phyloP scores from a whole-genome alignment of 2,888 invertebrate genomes.

The Eilema caniola region DNA sequence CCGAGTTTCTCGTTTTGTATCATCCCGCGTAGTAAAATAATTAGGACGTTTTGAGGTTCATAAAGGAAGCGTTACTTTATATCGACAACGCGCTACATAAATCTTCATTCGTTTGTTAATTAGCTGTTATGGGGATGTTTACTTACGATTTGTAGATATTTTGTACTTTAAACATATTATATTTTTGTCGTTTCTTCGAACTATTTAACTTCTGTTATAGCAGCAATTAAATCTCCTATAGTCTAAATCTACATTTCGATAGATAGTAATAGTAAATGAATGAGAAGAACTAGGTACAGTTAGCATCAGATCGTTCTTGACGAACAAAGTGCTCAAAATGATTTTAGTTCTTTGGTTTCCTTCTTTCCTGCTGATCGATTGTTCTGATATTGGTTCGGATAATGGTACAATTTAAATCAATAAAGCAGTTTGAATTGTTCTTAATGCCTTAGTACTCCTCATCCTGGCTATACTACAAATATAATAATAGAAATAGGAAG shows the following conservation, averaged over 20 bases:
- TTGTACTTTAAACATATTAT: conserved; percentile 38
- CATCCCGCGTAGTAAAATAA: conserved; percentile 82
- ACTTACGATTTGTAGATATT: conserved; percentile 56
- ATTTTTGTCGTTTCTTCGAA: conserved; percentile 15
- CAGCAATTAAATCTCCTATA: not conserved
- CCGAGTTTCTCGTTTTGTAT: conserved; percentile 80
- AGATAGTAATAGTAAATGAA: not conserved
- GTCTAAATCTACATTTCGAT: not conserved
- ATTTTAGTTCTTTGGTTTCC: too few species aligned
- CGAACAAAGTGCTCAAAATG: too few species aligned
- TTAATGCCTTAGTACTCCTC: too few species aligned
- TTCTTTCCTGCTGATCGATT: too few species aligned
- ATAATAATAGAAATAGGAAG: not conserved
- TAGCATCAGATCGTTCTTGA: too few species aligned
- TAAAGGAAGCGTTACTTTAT: conserved; percentile 86
- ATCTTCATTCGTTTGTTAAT: conserved; percentile 84
- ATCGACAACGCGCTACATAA: conserved; percentile 86
- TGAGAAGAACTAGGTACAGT: not conserved
- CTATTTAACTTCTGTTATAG: not conserved
- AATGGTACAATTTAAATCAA: too few species aligned
- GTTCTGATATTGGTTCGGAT: too few species aligned
- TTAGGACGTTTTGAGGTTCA: conserved; percentile 87
- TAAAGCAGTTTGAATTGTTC: too few species aligned
- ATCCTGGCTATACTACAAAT: not conserved
- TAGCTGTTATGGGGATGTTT: conserved; percentile 69